phyloP scores from a whole-genome alignment of 2,888 invertebrate species.

The Noctua janthe region DNA sequence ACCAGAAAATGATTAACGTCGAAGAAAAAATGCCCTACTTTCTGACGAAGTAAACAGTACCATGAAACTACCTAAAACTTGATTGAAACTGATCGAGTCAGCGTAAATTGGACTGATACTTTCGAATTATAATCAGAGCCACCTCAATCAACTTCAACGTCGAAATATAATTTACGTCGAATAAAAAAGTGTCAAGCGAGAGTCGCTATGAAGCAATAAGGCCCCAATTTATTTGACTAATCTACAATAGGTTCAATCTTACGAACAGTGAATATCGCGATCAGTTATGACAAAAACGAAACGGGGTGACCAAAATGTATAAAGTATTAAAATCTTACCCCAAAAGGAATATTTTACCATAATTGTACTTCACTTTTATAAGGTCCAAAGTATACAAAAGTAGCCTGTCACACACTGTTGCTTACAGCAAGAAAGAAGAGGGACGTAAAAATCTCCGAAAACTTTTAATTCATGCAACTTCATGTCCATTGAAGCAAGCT shows the following conservation, averaged over 20 bases:
- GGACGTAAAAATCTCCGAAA: not conserved
- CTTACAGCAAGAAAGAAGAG: not conserved
- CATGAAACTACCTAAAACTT: slow-evolving; percentile 11
- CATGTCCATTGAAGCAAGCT: not conserved
- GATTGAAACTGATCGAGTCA: slow-evolving; percentile 38
- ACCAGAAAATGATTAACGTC: no score
- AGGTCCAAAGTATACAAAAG: not conserved
- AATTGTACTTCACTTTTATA: not conserved
- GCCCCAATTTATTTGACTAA: not conserved
- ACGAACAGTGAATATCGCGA: not conserved
- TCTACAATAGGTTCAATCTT: not conserved
- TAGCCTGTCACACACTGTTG: not conserved
- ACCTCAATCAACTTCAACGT: slow-evolving; percentile 55
- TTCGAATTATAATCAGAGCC: slow-evolving; percentile 53
- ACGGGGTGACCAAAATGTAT: not conserved
- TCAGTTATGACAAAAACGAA: not conserved
- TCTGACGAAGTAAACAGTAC: slow-evolving; percentile 7
- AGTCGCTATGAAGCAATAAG: not conserved
- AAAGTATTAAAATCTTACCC: not conserved
- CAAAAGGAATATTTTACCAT: not conserved
- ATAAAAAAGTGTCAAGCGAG: slow-evolving; percentile 36
- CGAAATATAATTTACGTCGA: slow-evolving; percentile 48
- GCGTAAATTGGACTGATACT: slow-evolving; percentile 44
- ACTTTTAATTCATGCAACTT: not conserved
- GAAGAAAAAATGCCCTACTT: not conserved